Evolutionary conservation across 2,113 vertebrate species (phyloP), one percentile per base, ranked within the genome.

Genomic region (Chionomys nivalis): DNA sequence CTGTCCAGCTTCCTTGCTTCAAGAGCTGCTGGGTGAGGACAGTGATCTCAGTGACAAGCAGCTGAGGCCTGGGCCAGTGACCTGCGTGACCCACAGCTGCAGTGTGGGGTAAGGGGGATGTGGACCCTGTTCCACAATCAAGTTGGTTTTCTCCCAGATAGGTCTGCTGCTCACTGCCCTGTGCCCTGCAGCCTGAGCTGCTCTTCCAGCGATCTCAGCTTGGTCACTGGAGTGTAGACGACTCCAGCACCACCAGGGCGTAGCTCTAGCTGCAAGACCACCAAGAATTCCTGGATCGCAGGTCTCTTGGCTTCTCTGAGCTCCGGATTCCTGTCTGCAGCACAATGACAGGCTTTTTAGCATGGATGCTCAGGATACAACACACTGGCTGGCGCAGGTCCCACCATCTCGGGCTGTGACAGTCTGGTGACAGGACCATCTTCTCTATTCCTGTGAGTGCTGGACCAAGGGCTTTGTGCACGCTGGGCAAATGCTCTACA

Each of bases 341-440:
- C 66, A 39, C 61, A 52, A 9, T 17, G 92, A 42, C 36, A 31
- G 21, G 6, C 78, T 44, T 36, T 73, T 39, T 39, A 68, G 16
- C 3, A 6, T 16, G 39, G 19, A 49, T 47, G 16, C 86, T 44
- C 5, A 42, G 73, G 1, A n/a, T 47, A 87, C 72, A 89, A 17
- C 5, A 70, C 66, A 17, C 5, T 68, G 55, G 55, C 13, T 68
- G 55, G 55, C 4, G 55, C 55, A 58, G 17, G 55, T 19, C 55
- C 11, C 42, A 17, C 5, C 90, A 81, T 68, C 0, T 1, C 0
- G 24, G 66, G 33, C 52, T 28, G 33, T 36, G 1, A 3, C 0
- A 0, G 19, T 33, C 42, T 8, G 65, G 0, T 33, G 44, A 16
- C 0, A 3, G 1, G 6, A 24, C 4, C 0, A 4, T 73, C 39